phyloP scores from a whole-genome alignment of 2,113 vertebrate genomes.

The Oenanthe melanoleuca region DNA sequence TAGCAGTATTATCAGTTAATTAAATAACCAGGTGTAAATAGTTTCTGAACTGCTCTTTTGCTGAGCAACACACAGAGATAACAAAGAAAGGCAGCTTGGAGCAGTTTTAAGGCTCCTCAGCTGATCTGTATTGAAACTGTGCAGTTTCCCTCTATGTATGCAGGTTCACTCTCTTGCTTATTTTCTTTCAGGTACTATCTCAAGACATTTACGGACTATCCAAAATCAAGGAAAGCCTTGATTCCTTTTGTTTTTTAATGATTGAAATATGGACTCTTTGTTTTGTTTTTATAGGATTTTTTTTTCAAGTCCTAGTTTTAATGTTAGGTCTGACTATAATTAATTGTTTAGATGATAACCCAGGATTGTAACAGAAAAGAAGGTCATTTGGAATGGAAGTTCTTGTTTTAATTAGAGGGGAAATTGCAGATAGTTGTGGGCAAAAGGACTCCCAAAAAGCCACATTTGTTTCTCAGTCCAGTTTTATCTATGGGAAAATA shows the following conservation, averaged over 20 bases:
- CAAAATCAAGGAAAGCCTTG: conserved; percentile 86
- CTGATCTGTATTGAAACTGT: not conserved
- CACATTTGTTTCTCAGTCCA: not conserved
- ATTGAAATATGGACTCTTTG: conserved; percentile 4
- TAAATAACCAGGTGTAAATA: not conserved
- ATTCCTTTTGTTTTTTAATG: conserved; percentile 89
- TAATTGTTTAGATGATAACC: not conserved
- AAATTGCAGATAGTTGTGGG: not conserved
- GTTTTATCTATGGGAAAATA: not conserved
- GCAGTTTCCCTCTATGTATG: not conserved
- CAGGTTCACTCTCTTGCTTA: conserved; percentile 38
- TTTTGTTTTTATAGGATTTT: conserved; percentile 33
- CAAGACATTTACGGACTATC: conserved; percentile 86
- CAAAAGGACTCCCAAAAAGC: not conserved
- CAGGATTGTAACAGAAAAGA: not conserved
- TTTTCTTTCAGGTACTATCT: conserved; percentile 85
- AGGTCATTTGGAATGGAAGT: not conserved
- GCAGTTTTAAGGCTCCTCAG: not conserved
- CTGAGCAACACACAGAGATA: not conserved
- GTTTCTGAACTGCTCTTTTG: not conserved
- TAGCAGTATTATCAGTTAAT: not conserved
- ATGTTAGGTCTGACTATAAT: not conserved
- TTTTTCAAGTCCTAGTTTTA: conserved; percentile 5
- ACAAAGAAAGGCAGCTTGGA: not conserved
- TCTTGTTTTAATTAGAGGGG: not conserved